These are phyloP conservation scores for Conchocele bisecta DNA, from an alignment of 2,888 invertebrate species.

Conservation along the genomic window DNA sequence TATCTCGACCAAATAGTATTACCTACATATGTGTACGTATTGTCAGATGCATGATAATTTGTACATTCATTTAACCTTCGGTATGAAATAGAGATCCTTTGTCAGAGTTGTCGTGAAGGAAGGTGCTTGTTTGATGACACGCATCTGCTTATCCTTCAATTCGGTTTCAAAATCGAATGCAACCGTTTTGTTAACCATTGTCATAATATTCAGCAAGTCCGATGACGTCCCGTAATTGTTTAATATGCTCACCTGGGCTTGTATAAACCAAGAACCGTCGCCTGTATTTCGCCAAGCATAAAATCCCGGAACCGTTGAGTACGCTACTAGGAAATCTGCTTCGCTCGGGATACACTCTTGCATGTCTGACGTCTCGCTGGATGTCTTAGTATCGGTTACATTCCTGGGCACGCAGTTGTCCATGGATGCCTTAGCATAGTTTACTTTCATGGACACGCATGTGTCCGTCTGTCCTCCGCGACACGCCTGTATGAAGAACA, in stretches of 20 bases:
- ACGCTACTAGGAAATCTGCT: constrained; percentile 80
- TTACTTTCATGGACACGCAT: too few relatives aligned
- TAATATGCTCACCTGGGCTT: constrained; percentile 75
- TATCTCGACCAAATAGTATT: too few relatives aligned
- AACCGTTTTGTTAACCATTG: constrained; percentile 77
- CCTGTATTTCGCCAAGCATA: constrained; percentile 81
- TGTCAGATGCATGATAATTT: too few relatives aligned
- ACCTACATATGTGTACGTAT: too few relatives aligned
- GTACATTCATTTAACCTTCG: too few relatives aligned
- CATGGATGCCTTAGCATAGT: too few relatives aligned
- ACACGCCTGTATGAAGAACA: constrained; percentile 87
- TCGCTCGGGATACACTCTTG: constrained; percentile 81
- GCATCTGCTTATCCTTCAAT: constrained; percentile 63
- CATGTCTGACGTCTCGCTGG: constrained; percentile 82
- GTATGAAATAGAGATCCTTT: constrained; percentile 75
- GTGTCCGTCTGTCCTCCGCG: constrained; percentile 73
- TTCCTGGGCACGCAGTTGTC: constrained; percentile 27
- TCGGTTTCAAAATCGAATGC: constrained; percentile 79
- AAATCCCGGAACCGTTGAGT: constrained; percentile 80
- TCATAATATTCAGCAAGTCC: constrained; percentile 76
- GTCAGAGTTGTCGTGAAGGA: constrained; percentile 79
- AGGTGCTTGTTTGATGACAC: constrained; percentile 76
- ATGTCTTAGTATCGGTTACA: constrained; percentile 84
- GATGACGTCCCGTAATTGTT: constrained; percentile 63
- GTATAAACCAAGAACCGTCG: constrained; percentile 82